Base-by-base conservation (phyloP, 2,888 invertebrate genomes). In the Nomada ferruginata region DNA sequence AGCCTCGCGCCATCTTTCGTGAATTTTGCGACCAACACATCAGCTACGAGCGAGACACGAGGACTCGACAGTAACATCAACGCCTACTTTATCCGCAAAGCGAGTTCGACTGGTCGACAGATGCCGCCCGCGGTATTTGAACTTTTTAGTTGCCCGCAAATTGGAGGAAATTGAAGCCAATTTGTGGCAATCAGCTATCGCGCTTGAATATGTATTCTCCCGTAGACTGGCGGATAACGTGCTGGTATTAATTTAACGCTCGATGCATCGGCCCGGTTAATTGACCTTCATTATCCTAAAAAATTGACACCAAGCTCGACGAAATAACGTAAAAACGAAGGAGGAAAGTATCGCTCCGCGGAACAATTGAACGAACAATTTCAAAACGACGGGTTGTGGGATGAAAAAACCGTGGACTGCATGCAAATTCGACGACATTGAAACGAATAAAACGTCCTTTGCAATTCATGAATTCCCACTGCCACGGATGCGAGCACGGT, bases 161-260 rank as follows among this genome's bases (percentile, higher is more conserved):
- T 91, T 86, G 86, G 84, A 84, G 79, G 73, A 85, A 91, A 91
- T 91, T 91, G 87, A 85, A 88, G 85, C 29, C 91, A 91, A 92
- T 92, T 92, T 88, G 82, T 82, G 83, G 80, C 90, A 91, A 91
- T 92, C 88, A 87, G 77, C 72, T 79, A 61, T 70, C 83, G 66
- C 29, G 78, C 52, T 73, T 72, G 85, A 82, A 80, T 80, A 83
- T 47, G 15, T 85, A 77, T 78, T 87, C 83, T 68, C 52, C 63
- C 36, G 74, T 47, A 53, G 77, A 66, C 73, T 64, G 70, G 15
- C 66, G 47, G 73, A 88, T 83, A 80, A 78, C 82, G 77, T 79
- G 81, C 78, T 60, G 61, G 76, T 76, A 88, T 78, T 84, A 89
- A 86, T 88, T 88, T 88, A 89, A 86, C 83, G 77, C 86, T 76